A percentile compares a stretch with the other conserved stretches of the same genome.
phyloP scores from a whole-genome alignment of 2,797 vertebrate species.

The Pseudopleuronectes americanus region DNA sequence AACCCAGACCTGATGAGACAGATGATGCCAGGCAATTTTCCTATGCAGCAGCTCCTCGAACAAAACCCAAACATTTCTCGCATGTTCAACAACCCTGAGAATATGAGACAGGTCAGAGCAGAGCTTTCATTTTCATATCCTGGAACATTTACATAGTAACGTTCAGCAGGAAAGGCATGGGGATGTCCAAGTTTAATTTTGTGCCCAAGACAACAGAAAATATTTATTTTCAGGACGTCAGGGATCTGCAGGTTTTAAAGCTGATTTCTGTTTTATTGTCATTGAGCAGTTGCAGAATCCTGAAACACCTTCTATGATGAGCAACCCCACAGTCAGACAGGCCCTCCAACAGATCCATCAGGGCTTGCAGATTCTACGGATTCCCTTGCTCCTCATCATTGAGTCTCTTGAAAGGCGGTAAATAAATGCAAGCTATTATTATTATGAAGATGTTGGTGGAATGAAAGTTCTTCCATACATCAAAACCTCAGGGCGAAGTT shows the following conservation, averaged over 20 bases:
- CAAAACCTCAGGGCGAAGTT: too few species aligned
- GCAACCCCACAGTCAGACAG: slow-evolving; percentile 91
- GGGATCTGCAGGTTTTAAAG: too few species aligned
- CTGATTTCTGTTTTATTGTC: background rate
- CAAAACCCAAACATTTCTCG: slow-evolving; percentile 91
- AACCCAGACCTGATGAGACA: slow-evolving; percentile 94
- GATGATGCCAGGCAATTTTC: slow-evolving; percentile 93
- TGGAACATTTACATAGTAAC: background rate
- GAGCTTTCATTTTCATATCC: too few species aligned
- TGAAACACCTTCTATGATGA: slow-evolving; percentile 89
- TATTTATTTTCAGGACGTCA: too few species aligned
- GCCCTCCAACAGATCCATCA: slow-evolving; percentile 91
- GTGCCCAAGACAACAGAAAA: too few species aligned
- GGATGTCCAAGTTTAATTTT: too few species aligned
- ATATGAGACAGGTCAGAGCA: slow-evolving; percentile 91
- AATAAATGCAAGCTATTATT: too few species aligned
- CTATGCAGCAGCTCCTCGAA: slow-evolving; percentile 94
- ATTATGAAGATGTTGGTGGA: too few species aligned
- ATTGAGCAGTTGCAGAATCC: slow-evolving; percentile 87
- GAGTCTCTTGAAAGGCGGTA: too few species aligned
- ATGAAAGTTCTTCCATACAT: too few species aligned
- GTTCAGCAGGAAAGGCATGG: too few species aligned
- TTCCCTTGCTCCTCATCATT: too few species aligned
- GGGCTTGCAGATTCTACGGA: slow-evolving; percentile 90
- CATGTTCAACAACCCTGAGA: slow-evolving; percentile 92